These are phyloP conservation scores for Rhizomys pruinosus DNA, from an alignment of 2,113 vertebrate species.

Conservation along the genomic window DNA sequence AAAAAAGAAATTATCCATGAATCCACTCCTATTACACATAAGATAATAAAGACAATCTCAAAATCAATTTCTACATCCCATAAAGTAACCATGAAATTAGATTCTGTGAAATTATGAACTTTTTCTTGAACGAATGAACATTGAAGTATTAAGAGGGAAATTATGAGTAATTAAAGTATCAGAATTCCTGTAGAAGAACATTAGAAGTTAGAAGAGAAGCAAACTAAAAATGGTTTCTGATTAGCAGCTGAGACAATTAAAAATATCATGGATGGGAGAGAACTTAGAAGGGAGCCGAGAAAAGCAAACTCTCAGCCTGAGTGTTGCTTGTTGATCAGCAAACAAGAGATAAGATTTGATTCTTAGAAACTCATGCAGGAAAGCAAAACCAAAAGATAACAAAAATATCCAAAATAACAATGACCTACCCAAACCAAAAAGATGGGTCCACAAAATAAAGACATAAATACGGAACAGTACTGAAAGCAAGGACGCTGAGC, in stretches of 20 bases:
- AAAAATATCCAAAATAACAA: no score
- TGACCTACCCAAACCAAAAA: no score
- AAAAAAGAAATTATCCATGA: no score
- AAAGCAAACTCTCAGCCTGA: no score
- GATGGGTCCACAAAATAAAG: no score
- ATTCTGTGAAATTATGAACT: background rate
- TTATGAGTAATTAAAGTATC: background rate
- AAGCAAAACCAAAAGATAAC: no score
- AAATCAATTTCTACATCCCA: background rate
- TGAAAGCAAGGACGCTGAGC: no score
- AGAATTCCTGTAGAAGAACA: background rate
- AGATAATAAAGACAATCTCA: background rate
- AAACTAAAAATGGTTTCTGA: background rate
- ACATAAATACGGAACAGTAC: no score
- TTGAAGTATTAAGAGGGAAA: background rate
- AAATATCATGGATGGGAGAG: rapidly evolving
- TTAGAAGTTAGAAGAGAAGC: background rate
- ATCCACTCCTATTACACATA: background rate
- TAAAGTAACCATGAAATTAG: background rate
- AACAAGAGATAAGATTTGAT: no score
- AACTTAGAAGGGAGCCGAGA: background rate
- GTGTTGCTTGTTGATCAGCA: no score
- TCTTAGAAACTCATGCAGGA: no score
- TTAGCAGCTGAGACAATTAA: background rate
- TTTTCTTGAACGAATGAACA: background rate